These are phyloP conservation scores for Ctenosaura bakeri DNA, from an alignment of 2,797 vertebrate species.

Conservation along the genomic window DNA sequence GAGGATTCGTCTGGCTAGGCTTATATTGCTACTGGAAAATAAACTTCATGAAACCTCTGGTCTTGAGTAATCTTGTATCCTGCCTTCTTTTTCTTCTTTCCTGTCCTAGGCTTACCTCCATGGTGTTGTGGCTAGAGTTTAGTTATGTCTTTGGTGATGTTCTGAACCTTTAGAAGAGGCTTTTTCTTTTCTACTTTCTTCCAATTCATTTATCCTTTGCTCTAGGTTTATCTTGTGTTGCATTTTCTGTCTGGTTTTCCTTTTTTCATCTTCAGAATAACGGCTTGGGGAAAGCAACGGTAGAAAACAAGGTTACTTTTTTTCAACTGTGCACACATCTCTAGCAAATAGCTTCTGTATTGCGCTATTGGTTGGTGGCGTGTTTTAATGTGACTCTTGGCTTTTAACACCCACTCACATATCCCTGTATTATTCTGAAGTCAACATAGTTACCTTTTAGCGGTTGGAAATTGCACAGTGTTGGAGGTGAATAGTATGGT, in stretches of 20 bases:
- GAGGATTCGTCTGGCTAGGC: background rate
- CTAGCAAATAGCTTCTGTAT: background rate
- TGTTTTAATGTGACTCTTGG: background rate
- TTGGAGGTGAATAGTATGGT: background rate
- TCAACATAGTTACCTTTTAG: too few species aligned
- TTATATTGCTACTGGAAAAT: background rate
- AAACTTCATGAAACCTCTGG: background rate
- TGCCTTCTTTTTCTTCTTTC: background rate
- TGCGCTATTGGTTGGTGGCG: background rate
- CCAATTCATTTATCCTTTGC: background rate
- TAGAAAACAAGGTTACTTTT: too few species aligned
- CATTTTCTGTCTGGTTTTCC: conserved; percentile 11
- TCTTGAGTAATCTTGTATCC: background rate
- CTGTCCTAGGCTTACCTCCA: background rate
- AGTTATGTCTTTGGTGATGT: background rate
- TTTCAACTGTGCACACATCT: background rate
- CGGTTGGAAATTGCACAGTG: background rate
- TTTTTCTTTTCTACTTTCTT: background rate
- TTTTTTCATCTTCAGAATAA: background rate
- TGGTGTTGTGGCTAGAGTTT: background rate
- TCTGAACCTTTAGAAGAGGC: too few species aligned
- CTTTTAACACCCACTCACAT: background rate
- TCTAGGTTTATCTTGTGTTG: background rate
- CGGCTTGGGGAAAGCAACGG: too few species aligned
- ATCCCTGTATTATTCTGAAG: too few species aligned